Conservation (phyloP, 2,113 vertebrate genomes). For the Forbesichthys papilliferus region DNA sequence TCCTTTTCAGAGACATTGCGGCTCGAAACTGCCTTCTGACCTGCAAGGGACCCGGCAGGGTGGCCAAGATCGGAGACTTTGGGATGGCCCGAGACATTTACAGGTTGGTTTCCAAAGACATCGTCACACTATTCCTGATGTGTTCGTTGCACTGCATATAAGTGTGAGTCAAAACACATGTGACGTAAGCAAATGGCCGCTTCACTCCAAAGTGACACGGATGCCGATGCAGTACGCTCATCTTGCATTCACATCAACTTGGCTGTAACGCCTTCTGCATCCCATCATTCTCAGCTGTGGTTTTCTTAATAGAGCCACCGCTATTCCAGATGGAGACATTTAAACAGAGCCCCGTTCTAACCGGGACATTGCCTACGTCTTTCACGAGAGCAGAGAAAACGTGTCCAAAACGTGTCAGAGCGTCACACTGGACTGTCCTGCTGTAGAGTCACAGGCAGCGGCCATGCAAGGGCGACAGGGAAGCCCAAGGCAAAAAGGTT, state of each 20-base stretch:
- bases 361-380: slow-evolving; percentile 56
- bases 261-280: slow-evolving; percentile 15
- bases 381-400: slow-evolving; percentile 57
- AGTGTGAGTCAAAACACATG: no score
- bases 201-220: no score
- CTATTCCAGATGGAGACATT: slow-evolving; percentile 36
- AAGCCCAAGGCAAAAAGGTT: no score
- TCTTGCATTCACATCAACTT: slow-evolving; percentile 22
- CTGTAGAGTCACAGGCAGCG: slow-evolving; percentile 25
- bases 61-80: slow-evolving; percentile 98
- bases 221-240: no score
- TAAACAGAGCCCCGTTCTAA: slow-evolving; percentile 47
- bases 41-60: slow-evolving; percentile 88
- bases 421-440: slow-evolving; percentile 29
- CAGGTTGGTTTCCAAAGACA: slow-evolving; percentile 75
- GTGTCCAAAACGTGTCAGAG: slow-evolving; percentile 45
- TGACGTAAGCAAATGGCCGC: no score
- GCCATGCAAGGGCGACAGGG: no score
- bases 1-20: slow-evolving; percentile 88
- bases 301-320: slow-evolving; percentile 23
- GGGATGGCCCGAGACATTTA: slow-evolving; percentile 99
- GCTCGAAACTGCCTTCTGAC: slow-evolving; percentile 97
- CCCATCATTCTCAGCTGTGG: slow-evolving; percentile 37
- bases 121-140: no score
- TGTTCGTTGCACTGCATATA: no score